Evolutionary conservation across 1,140 invertebrate genomes (phyloP).

Genomic region (Oedothorax gibbosus): DNA sequence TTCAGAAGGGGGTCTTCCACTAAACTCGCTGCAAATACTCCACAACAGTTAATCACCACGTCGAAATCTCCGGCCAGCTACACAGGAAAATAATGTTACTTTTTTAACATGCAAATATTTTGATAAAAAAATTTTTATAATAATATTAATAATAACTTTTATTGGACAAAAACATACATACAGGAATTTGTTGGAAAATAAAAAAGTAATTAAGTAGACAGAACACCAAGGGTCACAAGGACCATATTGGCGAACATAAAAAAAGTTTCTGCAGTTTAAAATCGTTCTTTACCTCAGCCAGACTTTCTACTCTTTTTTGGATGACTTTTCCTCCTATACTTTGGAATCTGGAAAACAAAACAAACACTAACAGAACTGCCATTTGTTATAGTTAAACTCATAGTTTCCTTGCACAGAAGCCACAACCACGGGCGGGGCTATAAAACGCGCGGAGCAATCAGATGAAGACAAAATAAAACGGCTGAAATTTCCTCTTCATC

Average conservation of each 20-base stretch:
- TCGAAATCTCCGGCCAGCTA: conserved; percentile 71
- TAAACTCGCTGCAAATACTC: conserved; percentile 74
- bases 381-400: no score
- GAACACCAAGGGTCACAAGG: background rate
- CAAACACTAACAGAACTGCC: background rate
- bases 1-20: conserved; percentile 73
- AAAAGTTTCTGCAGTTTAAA: background rate
- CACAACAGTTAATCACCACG: conserved; percentile 80
- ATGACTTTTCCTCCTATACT: background rate
- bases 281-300: background rate
- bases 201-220: background rate
- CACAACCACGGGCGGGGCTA: no score
- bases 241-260: no score
- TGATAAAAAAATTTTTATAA: background rate
- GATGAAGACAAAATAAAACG: no score
- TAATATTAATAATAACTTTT: background rate
- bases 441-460: no score
- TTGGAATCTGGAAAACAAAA: background rate
- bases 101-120: background rate
- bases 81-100: conserved; percentile 69
- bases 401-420: no score
- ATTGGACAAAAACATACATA: background rate
- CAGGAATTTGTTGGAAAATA: background rate
- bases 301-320: conserved; percentile 5
- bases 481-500: no score